Conservation (phyloP, 2,888 invertebrate genomes). For the Deilephila porcellus region DNA sequence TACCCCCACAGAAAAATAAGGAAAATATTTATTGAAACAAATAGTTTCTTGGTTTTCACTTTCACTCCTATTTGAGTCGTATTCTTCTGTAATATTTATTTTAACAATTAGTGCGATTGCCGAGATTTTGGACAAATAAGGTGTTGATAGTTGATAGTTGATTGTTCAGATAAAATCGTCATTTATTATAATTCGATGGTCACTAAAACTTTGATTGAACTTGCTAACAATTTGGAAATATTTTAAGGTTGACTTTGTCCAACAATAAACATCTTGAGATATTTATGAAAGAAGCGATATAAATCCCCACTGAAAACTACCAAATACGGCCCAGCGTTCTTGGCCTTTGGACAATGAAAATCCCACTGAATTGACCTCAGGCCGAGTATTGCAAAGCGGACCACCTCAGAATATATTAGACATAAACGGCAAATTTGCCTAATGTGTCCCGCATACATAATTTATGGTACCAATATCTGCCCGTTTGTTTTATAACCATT, state of each 20-base stretch:
- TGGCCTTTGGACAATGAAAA: conserved; percentile 45
- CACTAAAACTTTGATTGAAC: too few species aligned
- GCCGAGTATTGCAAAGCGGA: conserved; percentile 38
- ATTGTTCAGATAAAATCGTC: too few species aligned
- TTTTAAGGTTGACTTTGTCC: too few species aligned
- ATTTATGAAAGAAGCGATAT: not conserved
- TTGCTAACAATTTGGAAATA: too few species aligned
- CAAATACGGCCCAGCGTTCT: conserved; percentile 29
- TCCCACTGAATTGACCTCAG: conserved; percentile 44
- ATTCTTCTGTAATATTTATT: too few species aligned
- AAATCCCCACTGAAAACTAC: conserved; percentile 19
- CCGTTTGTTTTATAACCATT: not conserved
- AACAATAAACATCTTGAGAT: not conserved
- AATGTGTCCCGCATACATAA: conserved; percentile 21
- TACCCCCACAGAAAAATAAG: not conserved
- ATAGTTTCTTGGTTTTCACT: too few species aligned
- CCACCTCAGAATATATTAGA: conserved; percentile 47
- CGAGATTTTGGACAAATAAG: too few species aligned
- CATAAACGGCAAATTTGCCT: conserved; percentile 24
- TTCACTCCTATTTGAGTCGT: too few species aligned
- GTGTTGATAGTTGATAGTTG: too few species aligned
- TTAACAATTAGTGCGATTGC: too few species aligned
- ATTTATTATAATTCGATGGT: too few species aligned
- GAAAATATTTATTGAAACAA: too few species aligned
- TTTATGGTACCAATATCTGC: not conserved